Conservation (phyloP, 2,113 vertebrate genomes). For the Etia nguti region DNA sequence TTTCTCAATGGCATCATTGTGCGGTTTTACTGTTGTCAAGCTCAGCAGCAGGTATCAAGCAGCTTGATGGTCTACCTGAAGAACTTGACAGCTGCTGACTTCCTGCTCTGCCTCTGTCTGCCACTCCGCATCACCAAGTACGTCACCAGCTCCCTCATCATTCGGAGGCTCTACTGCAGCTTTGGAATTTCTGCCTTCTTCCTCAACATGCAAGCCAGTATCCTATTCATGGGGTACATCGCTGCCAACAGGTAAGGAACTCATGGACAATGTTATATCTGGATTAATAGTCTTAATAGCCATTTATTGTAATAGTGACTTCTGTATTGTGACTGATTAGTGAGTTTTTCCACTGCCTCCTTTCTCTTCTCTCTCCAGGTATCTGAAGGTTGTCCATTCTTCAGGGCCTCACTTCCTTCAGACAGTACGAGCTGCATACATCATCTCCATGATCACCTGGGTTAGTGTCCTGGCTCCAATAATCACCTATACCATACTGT, state of each 20-base stretch:
- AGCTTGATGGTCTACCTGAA: background rate
- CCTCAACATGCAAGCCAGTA: background rate
- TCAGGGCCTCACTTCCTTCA: background rate
- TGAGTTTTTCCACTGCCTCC: background rate
- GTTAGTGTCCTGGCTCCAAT: background rate
- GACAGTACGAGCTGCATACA: background rate
- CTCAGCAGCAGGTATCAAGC: accelerated
- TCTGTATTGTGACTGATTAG: background rate
- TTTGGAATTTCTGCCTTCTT: background rate
- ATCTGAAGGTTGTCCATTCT: background rate
- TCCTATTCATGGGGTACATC: background rate
- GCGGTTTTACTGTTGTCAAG: accelerated
- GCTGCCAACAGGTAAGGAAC: background rate
- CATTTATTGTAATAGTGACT: background rate
- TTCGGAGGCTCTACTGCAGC: background rate
- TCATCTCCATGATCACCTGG: background rate
- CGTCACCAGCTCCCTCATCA: accelerated
- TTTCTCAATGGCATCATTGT: background rate
- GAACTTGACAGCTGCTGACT: background rate
- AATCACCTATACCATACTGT: background rate
- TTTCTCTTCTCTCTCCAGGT: background rate
- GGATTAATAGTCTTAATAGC: too few species aligned
- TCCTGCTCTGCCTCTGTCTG: background rate
- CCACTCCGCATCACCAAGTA: background rate
- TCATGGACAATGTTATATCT: background rate